A percentile compares a stretch with the other conserved stretches of the same genome.
phyloP scores from a whole-genome alignment of 2,797 vertebrate species.

The Passerculus sandwichensis region DNA sequence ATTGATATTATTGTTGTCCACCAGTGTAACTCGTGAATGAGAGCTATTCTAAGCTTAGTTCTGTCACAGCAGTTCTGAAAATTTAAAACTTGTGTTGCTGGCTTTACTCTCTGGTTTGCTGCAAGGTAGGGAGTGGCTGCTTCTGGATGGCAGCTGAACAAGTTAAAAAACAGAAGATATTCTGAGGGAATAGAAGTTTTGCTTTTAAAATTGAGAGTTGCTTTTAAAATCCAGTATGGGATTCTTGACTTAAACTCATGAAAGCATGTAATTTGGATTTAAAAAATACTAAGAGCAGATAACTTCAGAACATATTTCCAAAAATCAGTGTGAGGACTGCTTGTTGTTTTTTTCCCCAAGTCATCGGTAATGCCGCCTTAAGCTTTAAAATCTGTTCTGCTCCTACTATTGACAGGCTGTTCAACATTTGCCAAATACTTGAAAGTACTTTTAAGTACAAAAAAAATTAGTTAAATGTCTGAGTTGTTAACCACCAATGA shows the following conservation, averaged over 20 bases:
- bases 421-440: background rate
- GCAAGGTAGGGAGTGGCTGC: background rate
- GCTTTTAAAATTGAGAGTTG: background rate
- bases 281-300: background rate
- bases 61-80: background rate
- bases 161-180: background rate
- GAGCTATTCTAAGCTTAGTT: background rate
- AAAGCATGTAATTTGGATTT: background rate
- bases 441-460: background rate
- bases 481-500: background rate
- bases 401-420: background rate
- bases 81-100: background rate
- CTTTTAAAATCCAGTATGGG: background rate
- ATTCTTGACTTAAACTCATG: background rate
- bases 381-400: background rate
- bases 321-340: background rate
- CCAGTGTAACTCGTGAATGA: background rate
- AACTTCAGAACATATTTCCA: background rate
- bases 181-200: background rate
- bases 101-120: background rate
- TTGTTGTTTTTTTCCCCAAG: background rate
- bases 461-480: background rate
- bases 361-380: background rate
- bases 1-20: background rate
- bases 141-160: background rate